Evolutionary conservation across 2,888 invertebrate genomes (phyloP), one percentile per base, ranked within the genome.

Genomic region (Ceramica pisi): DNA sequence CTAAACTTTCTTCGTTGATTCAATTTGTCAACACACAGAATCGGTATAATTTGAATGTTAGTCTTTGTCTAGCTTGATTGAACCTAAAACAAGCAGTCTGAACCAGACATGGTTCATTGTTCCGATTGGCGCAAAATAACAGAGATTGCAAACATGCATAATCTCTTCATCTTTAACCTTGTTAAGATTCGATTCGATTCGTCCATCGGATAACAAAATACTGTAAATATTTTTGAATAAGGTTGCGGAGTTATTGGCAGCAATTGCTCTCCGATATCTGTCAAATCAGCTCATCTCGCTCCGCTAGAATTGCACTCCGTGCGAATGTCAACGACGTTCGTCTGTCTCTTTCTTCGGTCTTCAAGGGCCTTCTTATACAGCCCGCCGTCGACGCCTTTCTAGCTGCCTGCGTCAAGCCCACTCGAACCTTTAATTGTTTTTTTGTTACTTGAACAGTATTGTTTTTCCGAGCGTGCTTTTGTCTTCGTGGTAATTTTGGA

Each of bases 281-380:
- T 73, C 66, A 71, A 79, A 81, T 78, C 76, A 71, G 68, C 67
- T 71, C 67, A 66, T 71, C 60, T 62, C 70, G 19, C 65, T 73
- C 46, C 69, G 64, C 64, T 64, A 68, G 73, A 75, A 71, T 76
- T 81, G 75, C 78, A 69, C 71, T 71, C 50, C 75, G 69, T 63
- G 67, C 72, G 57, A 80, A 83, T 81, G 82, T 83, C 84, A 85
- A 84, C 61, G 82, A 76, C 78, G 69, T 74, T 73, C 77, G 76
- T 74, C 81, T 78, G 78, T 76, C 75, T 78, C 75, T 66, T 67
- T n/a, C n/a, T n/a, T n/a, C n/a, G 71, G 67, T 56, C 59, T 69
- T 81, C 66, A 63, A 84, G 75, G 50, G 51, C 67, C 64, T 82
- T 84, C 71, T 82, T 77, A 78, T 68, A 73, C 62, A 46, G 64